phyloP scores from a whole-genome alignment of 64 coral and sea anemone genomes.

The Montipora efflorescens region DNA sequence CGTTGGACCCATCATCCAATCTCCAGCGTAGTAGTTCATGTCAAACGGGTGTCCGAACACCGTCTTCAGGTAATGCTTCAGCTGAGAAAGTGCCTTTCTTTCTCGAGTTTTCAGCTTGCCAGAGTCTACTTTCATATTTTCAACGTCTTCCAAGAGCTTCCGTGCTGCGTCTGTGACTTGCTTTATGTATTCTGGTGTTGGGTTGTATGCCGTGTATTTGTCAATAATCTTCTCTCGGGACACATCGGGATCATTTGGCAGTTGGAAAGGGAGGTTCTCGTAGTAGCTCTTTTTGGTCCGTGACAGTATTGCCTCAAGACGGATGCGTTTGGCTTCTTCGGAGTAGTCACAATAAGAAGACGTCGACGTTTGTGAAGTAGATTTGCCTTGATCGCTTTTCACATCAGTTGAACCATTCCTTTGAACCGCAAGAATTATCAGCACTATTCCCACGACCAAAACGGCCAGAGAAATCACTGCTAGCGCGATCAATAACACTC shows the following conservation, averaged over 20 bases:
- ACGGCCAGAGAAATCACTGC: background rate
- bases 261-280: slow-evolving; percentile 28
- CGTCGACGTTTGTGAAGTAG: background rate
- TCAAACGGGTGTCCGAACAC: slow-evolving; percentile 78
- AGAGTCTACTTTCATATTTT: slow-evolving; percentile 57
- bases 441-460: slow-evolving; percentile 17
- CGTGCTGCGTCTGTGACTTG: slow-evolving; percentile 61
- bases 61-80: slow-evolving; percentile 80
- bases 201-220: slow-evolving; percentile 72
- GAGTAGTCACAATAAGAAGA: slow-evolving; percentile 43
- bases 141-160: slow-evolving; percentile 51
- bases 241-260: slow-evolving; percentile 44
- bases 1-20: slow-evolving; percentile 86
- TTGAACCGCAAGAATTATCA: slow-evolving; percentile 7
- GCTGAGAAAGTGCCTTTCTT: slow-evolving; percentile 83
- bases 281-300: slow-evolving; percentile 35
- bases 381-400: background rate
- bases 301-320: background rate
- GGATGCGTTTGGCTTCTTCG: slow-evolving; percentile 47
- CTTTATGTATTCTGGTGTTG: slow-evolving; percentile 65
- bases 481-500: background rate
- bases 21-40: slow-evolving; percentile 79
- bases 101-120: slow-evolving; percentile 71
- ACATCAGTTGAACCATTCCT: background rate
- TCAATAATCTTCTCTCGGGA: slow-evolving; percentile 25